Percentiles rank a stretch among this genome's conserved stretches.
Conservation (phyloP, 2,888 invertebrate genomes). For the Adelognathus sp. region DNA sequence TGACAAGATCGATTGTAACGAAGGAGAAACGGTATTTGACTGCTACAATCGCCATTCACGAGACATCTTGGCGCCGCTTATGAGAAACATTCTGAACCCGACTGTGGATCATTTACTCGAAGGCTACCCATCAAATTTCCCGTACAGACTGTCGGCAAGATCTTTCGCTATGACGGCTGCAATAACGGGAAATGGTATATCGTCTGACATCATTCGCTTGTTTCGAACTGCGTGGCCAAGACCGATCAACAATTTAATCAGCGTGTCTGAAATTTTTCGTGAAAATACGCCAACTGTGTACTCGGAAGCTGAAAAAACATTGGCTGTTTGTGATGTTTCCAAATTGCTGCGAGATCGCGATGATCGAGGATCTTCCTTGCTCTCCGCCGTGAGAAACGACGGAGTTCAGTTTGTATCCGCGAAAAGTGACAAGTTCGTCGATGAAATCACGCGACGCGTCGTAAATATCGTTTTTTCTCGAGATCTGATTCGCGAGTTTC, state of each 20-base stretch:
- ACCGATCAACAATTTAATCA: neutral
- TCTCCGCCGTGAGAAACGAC: neutral
- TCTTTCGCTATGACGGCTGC: neutral
- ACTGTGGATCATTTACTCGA: neutral
- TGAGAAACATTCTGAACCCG: slow-evolving; percentile 1
- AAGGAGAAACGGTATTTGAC: neutral
- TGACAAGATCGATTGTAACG: neutral
- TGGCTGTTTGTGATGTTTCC: neutral
- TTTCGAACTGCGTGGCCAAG: neutral
- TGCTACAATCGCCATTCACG: neutral
- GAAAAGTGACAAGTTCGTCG: neutral
- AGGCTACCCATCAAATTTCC: neutral
- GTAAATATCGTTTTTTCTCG: slow-evolving; percentile 10
- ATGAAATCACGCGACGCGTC: slow-evolving; percentile 4
- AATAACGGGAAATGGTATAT: neutral
- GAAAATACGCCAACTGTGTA: neutral
- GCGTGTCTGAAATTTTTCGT: neutral
- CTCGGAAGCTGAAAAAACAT: neutral
- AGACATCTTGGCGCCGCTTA: neutral
- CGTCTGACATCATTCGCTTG: neutral
- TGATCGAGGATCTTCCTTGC: neutral
- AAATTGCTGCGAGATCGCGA: neutral
- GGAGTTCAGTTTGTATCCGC: neutral
- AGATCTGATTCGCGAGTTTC: neutral
- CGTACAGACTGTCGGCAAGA: neutral